Base-by-base conservation (phyloP, 92 coral and sea anemone species). In the Parazoanthus swiftii region DNA sequence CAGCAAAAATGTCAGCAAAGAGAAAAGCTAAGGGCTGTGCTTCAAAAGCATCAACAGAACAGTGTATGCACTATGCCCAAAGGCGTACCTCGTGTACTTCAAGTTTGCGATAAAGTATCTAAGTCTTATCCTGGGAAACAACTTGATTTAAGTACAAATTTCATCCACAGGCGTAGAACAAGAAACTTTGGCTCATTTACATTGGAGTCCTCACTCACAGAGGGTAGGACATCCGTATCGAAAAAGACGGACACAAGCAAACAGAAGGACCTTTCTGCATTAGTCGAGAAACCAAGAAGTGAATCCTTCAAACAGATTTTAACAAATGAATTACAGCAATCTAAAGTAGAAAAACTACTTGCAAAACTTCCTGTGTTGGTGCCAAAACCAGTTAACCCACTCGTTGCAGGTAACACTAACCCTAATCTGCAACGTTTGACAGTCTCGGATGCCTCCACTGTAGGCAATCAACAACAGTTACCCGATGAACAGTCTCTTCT, bases 321-420 rank as follows among this genome's bases (percentile, higher is more conserved):
- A 18, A 25, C 77, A 46, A 68, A 44, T 68, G 68, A 71, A 70
- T 72, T 79, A 18, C 87, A 48, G 5, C 46, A 44, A n/a, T 72
- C 65, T 3, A 84, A 71, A 72, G 79, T 84, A n/a, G 77, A 84
- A 33, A 84, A 36, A 16, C 43, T 84, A 70, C 87, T 84, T 71
- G 79, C 87, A 84, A 72, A 20, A 71, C 87, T 84, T 84, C 87
- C 87, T 16, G 46, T 84, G 21, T 20, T 84, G 59, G 65, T 84
- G 33, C 87, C 87, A 8, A 84, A 84, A 50, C 87, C 87, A 84
- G 51, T 25, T 7, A 37, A 23, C 6, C 63, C 76, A 65, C 37
- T 39, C 74, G 38, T 44, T 23, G 15, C 65, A 43, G 58, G 65
- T 6, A 83, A 83, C 76, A 65, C 54, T 35, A 68, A 7, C 33